Conservation (phyloP, 1,140 invertebrate genomes). For the Cepaea nemoralis region DNA sequence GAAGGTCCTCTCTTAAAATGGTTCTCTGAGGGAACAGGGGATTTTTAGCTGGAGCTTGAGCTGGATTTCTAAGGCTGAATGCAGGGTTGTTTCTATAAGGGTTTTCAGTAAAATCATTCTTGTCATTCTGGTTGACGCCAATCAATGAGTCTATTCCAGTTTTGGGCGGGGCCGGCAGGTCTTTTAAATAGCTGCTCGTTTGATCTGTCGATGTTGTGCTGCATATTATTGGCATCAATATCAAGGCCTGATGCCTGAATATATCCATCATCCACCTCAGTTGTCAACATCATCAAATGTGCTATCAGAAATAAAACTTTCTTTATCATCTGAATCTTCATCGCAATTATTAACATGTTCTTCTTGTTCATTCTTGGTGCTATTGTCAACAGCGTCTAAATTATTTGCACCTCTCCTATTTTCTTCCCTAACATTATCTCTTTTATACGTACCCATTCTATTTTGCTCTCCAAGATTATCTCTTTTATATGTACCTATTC, state of each 20-base stretch:
- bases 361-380: constrained; percentile 16
- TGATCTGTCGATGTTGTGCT: constrained; percentile 10
- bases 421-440: not conserved
- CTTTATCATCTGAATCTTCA: constrained; percentile 30
- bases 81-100: constrained; percentile 40
- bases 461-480: too few relatives aligned
- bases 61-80: constrained; percentile 55
- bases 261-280: not conserved
- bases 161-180: not conserved
- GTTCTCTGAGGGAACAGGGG: constrained; percentile 32
- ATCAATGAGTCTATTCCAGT: not conserved
- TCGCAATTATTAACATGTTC: not conserved
- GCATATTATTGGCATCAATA: constrained; percentile 17
- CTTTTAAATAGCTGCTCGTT: constrained; percentile 4
- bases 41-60: constrained; percentile 33
- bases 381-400: not conserved
- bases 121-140: not conserved
- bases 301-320: constrained; percentile 30
- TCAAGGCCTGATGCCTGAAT: not conserved
- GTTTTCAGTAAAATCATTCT: not conserved
- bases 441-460: too few relatives aligned
- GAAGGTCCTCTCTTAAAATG: constrained; percentile 30
- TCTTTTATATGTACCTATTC: constrained; percentile 12
- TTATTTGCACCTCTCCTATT: not conserved
- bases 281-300: constrained; percentile 40